Evolutionary conservation across 2,888 invertebrate genomes (phyloP), one percentile per base, ranked within the genome.

Genomic region (Drosophila parthenogenetica): DNA sequence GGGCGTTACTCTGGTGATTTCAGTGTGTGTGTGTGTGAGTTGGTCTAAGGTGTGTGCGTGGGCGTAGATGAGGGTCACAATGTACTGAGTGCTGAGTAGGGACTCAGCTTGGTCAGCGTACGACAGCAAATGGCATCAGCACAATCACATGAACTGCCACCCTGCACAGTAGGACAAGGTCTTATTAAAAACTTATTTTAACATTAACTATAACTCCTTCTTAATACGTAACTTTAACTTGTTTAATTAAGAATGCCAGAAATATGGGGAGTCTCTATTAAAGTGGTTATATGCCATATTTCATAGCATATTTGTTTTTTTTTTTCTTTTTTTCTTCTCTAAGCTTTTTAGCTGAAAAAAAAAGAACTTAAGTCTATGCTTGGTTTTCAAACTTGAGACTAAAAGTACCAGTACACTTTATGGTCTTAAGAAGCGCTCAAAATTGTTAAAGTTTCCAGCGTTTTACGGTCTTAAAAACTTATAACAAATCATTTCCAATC

Each of bases 1-100:
- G 86, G 80, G 82, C 82, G 77, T 64, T 39, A 69, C 55, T 51
- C 58, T 51, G 55, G 45, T 8, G n/a, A 8, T 14, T 48, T 57
- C 37, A 32, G 32, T 16, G 51, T 61, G 55, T 60, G 46, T 25
- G 35, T 8, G 55, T 53, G 53, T 49, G 46, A 19, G 43, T 43
- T 45, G 46, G 22, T 16, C 19, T 17, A 25, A 50, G 19, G 35
- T 17, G 50, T 22, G 17, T 49, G 50, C 16, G 32, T 49, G 75
- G 63, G 70, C 43, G 74, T 48, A 55, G 50, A n/a, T 35, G 55
- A 50, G 62, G 60, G 49, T 46, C 46, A 70, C 71, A 83, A 62
- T 72, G 72, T 81, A 72, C 69, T 4, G 61, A 75, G 39, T 58
- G 65, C 62, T 66, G 62, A 73, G 67, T 60, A 45, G 67, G 51